phyloP scores from a whole-genome alignment of 2,113 vertebrate genomes.

The Uria aalge region DNA sequence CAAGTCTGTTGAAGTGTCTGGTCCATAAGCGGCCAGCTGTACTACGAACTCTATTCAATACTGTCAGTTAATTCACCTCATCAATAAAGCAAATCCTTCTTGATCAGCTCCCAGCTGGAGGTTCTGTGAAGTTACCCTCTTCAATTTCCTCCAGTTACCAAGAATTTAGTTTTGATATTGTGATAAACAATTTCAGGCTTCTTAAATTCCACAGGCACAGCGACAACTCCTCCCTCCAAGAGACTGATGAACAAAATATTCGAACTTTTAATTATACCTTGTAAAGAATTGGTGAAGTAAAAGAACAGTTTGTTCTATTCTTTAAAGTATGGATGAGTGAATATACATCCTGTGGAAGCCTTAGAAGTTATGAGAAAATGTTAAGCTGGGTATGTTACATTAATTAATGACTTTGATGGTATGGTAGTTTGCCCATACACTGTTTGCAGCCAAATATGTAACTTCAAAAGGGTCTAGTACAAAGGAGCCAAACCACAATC shows the following conservation, averaged over 20 bases:
- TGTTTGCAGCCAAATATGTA: neutral
- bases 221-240: neutral
- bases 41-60: neutral
- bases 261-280: neutral
- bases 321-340: neutral
- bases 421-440: neutral
- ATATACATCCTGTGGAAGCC: neutral
- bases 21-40: neutral
- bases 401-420: neutral
- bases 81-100: neutral
- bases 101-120: neutral
- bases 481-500: neutral
- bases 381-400: neutral
- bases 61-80: neutral
- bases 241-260: neutral
- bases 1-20: neutral
- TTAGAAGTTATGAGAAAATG: neutral
- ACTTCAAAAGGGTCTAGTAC: neutral
- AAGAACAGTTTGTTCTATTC: neutral
- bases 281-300: neutral
- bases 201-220: neutral
- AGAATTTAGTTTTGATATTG: neutral
- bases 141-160: neutral
- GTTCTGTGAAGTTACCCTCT: neutral
- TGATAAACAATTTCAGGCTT: neutral